Conservation (phyloP, 2,888 invertebrate species). For the Tachina fera region DNA sequence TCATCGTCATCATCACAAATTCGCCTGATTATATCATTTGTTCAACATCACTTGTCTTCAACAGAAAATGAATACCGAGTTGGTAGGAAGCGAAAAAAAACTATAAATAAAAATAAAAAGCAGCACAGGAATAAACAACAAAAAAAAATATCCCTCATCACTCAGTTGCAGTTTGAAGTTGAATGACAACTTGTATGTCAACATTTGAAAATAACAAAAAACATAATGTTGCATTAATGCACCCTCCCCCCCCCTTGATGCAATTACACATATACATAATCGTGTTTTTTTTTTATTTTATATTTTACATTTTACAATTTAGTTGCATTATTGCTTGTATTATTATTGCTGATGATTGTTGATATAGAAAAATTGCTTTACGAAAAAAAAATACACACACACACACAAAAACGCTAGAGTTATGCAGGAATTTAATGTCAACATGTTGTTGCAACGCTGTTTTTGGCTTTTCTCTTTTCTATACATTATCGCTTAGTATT, state of each 20-base stretch:
- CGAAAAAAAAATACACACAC: too few relatives aligned
- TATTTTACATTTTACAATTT: slow-evolving; percentile 37
- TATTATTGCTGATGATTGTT: slow-evolving; percentile 46
- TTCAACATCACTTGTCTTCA: slow-evolving; percentile 66
- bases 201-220: slow-evolving; percentile 63
- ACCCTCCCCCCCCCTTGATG: slow-evolving; percentile 50
- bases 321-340: slow-evolving; percentile 55
- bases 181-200: slow-evolving; percentile 73
- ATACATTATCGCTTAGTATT: slow-evolving; percentile 7
- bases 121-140: not conserved
- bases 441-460: slow-evolving; percentile 53
- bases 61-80: slow-evolving; percentile 42
- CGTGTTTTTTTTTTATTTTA: not conserved
- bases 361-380: slow-evolving; percentile 29
- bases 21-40: slow-evolving; percentile 70
- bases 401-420: slow-evolving; percentile 19
- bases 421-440: slow-evolving; percentile 69
- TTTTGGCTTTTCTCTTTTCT: slow-evolving; percentile 45
- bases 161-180: slow-evolving; percentile 64
- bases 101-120: not conserved
- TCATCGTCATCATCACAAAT: slow-evolving; percentile 52
- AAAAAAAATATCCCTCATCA: slow-evolving; percentile 50
- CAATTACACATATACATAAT: not conserved
- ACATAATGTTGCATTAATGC: slow-evolving; percentile 67
- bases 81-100: slow-evolving; percentile 3